phyloP scores from a whole-genome alignment of 2,113 vertebrate genomes.

The Callipepla californica region DNA sequence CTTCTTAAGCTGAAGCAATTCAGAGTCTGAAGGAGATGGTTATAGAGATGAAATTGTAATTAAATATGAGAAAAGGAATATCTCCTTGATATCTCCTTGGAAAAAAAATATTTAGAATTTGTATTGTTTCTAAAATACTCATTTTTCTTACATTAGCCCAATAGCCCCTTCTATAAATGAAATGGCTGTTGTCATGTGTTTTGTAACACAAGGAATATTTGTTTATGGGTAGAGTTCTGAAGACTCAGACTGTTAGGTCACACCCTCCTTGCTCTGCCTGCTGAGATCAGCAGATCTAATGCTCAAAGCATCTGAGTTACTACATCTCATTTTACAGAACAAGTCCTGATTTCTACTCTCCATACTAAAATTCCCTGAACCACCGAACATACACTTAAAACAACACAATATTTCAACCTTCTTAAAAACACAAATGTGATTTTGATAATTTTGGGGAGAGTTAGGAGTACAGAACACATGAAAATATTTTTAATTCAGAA shows the following conservation, averaged over 20 bases:
- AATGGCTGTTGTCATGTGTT: not conserved
- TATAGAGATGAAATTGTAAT: not conserved
- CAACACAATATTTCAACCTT: not conserved
- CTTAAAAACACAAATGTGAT: not conserved
- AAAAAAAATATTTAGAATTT: not conserved
- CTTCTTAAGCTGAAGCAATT: not conserved
- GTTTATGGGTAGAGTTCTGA: not conserved
- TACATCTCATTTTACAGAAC: not conserved
- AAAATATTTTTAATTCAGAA: not conserved
- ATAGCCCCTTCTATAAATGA: not conserved
- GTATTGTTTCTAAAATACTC: not conserved
- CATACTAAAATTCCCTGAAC: not conserved
- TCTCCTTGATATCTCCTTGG: not conserved
- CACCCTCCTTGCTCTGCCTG: not conserved
- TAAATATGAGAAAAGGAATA: not conserved
- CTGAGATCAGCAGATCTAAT: not conserved
- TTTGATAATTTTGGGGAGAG: too few species aligned
- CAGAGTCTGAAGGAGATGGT: not conserved
- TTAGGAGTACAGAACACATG: not conserved
- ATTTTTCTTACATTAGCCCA: not conserved
- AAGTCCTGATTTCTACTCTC: not conserved
- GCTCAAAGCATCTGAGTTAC: not conserved
- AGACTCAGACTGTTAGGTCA: not conserved
- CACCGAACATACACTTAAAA: not conserved
- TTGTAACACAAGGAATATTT: not conserved